Conservation (phyloP, 2,113 vertebrate species). For the Myrmecobius fasciatus region DNA sequence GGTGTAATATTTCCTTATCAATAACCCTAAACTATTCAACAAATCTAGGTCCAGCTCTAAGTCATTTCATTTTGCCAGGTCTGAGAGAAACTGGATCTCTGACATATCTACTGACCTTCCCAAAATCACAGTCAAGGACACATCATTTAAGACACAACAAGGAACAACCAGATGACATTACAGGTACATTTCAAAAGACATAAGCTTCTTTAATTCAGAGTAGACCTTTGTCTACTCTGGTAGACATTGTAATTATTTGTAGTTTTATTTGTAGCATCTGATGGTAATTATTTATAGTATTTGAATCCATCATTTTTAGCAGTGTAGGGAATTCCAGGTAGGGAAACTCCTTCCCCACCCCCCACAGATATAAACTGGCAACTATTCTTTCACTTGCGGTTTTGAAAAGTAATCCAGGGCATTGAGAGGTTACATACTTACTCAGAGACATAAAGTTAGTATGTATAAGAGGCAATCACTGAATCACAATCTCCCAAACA, state of each 20-base stretch:
- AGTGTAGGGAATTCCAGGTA: background rate
- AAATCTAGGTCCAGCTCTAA: background rate
- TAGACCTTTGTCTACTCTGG: background rate
- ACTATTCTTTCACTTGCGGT: background rate
- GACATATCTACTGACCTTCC: background rate
- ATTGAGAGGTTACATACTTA: background rate
- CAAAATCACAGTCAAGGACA: background rate
- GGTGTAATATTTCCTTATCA: background rate
- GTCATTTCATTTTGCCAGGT: background rate
- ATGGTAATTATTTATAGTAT: too few species aligned
- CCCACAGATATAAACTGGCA: background rate
- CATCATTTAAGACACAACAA: background rate
- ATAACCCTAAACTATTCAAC: background rate
- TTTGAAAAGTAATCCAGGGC: background rate
- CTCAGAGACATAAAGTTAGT: background rate
- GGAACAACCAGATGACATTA: background rate
- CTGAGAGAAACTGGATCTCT: background rate
- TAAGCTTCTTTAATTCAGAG: conserved; percentile 15
- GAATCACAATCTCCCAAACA: background rate
- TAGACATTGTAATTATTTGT: too few species aligned
- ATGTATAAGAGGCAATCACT: background rate
- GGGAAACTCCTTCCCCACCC: background rate
- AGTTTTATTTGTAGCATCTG: background rate
- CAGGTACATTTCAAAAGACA: conserved; percentile 37
- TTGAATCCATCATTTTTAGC: background rate